These are phyloP conservation scores for Lithophane ornitopus DNA, from an alignment of 2,888 invertebrate genomes.

Conservation along the genomic window DNA sequence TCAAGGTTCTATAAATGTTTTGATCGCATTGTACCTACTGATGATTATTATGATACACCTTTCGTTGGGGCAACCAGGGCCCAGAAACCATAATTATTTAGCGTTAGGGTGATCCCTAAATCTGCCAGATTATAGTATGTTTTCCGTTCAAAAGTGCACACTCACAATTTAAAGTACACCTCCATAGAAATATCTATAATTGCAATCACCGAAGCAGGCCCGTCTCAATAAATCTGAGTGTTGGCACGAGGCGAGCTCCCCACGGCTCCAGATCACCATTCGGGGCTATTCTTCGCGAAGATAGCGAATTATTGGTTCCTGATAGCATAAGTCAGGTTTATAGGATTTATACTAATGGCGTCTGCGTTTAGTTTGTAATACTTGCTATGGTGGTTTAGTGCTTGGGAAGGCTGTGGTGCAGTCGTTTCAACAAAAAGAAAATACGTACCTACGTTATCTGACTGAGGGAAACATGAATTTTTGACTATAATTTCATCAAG, in stretches of 20 bases:
- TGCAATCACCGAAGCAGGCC: slow-evolving; percentile 49
- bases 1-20: slow-evolving; percentile 33
- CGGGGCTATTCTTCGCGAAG: slow-evolving; percentile 78
- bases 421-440: neutral
- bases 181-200: slow-evolving; percentile 56
- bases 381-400: slow-evolving; percentile 10
- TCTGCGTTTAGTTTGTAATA: slow-evolving; percentile 45
- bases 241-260: slow-evolving; percentile 53
- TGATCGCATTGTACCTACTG: slow-evolving; percentile 7
- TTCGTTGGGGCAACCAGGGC: neutral
- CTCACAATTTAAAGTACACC: slow-evolving; percentile 17
- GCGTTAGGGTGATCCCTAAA: neutral
- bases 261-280: slow-evolving; percentile 54
- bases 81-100: neutral
- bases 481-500: neutral
- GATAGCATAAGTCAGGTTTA: slow-evolving; percentile 73
- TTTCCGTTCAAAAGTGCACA: neutral
- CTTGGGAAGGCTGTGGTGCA: neutral
- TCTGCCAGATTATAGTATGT: neutral
- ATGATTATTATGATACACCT: slow-evolving; percentile 14
- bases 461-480: neutral
- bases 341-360: slow-evolving; percentile 69
- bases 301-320: slow-evolving; percentile 76
- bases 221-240: slow-evolving; percentile 60
- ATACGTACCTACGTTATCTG: too few relatives aligned